Conservation (phyloP, 2,797 vertebrate genomes). For the Triplophysa yarkandensis region DNA sequence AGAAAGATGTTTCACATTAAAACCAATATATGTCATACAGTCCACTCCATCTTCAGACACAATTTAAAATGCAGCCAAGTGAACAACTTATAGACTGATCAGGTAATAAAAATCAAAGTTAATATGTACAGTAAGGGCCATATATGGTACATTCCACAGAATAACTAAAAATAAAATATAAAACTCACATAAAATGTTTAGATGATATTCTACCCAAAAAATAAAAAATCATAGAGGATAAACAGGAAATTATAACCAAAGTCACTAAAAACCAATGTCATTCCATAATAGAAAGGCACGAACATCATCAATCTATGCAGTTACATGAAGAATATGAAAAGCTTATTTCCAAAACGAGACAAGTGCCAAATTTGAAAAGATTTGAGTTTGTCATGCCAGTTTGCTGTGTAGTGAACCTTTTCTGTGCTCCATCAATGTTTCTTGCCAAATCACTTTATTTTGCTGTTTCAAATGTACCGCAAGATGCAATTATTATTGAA, state of each 20-base stretch:
- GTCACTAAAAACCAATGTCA: background rate
- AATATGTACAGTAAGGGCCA: slow-evolving; percentile 18
- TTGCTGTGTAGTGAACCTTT: no score
- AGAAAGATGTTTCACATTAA: slow-evolving; percentile 20
- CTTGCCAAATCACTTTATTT: no score
- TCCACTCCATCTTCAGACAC: background rate
- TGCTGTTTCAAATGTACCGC: no score
- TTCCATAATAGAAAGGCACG: background rate
- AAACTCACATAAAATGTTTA: background rate
- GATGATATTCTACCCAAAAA: slow-evolving; percentile 8
- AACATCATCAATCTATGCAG: background rate
- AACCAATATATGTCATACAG: slow-evolving; percentile 32
- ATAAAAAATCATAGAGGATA: background rate
- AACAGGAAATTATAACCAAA: background rate
- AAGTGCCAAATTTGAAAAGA: no score
- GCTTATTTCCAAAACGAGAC: no score
- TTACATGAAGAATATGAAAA: background rate
- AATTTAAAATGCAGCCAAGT: background rate
- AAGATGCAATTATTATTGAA: no score
- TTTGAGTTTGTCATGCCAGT: no score
- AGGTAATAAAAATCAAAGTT: slow-evolving; percentile 13
- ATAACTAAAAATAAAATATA: background rate
- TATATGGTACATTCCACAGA: slow-evolving; percentile 33
- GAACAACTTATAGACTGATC: slow-evolving; percentile 2
- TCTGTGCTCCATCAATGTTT: no score